Conservation (phyloP, 64 coral and sea anemone genomes). For the Orbicella faveolata region DNA sequence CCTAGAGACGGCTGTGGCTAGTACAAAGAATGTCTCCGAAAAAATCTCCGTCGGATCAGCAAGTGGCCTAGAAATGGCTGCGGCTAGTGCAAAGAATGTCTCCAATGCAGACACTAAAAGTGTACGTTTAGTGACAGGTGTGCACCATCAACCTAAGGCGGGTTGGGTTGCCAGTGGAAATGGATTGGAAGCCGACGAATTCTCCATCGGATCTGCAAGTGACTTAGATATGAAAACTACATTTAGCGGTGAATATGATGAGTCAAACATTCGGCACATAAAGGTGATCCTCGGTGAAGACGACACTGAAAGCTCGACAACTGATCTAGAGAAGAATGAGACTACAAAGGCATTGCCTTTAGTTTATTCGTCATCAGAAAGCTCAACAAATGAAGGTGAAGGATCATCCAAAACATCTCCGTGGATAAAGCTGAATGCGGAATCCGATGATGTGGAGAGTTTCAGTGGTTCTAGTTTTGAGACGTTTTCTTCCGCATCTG, state of each 20-base stretch:
- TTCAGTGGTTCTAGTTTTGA: background rate
- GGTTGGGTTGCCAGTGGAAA: background rate
- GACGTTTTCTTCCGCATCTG: background rate
- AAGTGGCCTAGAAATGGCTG: background rate
- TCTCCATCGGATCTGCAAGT: background rate
- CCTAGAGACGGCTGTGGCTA: background rate
- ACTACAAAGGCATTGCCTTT: background rate
- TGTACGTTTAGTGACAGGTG: background rate
- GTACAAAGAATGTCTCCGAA: background rate
- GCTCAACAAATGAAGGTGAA: background rate
- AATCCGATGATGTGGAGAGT: background rate
- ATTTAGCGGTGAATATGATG: background rate
- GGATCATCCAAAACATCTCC: background rate
- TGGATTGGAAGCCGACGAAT: background rate
- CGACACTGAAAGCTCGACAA: background rate
- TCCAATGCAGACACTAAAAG: too few relatives aligned
- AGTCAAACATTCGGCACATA: background rate
- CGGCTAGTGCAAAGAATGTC: too few relatives aligned
- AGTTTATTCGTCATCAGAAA: background rate
- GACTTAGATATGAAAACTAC: background rate
- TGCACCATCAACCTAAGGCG: background rate
- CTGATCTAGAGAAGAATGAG: background rate
- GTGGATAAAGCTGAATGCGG: too few relatives aligned
- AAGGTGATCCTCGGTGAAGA: background rate
- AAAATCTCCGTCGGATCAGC: background rate